Conservation (phyloP, 2,113 vertebrate species). For the Naja naja region DNA sequence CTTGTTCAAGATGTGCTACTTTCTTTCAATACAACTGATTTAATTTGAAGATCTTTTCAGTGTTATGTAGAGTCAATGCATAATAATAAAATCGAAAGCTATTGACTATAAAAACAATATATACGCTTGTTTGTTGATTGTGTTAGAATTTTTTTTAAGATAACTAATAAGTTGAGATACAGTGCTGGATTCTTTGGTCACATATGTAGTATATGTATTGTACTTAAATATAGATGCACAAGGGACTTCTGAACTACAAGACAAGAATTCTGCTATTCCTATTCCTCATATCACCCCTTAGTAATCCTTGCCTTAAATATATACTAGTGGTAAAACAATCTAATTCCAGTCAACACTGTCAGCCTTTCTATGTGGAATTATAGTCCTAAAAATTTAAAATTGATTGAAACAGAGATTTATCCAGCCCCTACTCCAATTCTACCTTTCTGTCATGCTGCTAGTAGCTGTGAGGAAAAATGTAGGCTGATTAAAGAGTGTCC, state of each 20-base stretch:
- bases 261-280: not conserved
- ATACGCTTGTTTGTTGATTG: not conserved
- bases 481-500: not conserved
- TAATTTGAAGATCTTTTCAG: not conserved
- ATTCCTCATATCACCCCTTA: not conserved
- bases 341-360: not conserved
- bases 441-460: not conserved
- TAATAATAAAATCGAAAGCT: not conserved
- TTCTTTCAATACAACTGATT: not conserved
- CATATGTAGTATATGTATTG: not conserved
- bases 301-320: not conserved
- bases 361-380: not conserved
- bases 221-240: not conserved
- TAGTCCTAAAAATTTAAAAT: not conserved
- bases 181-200: not conserved
- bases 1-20: not conserved
- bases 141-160: not conserved
- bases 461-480: not conserved
- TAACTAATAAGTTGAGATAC: not conserved
- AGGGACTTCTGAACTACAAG: not conserved
- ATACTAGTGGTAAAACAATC: not conserved
- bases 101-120: not conserved
- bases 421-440: not conserved
- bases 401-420: not conserved
- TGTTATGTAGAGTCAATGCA: not conserved